These are phyloP conservation scores for Siderastrea siderea DNA, from an alignment of 92 coral and sea anemone species.

Conservation along the genomic window DNA sequence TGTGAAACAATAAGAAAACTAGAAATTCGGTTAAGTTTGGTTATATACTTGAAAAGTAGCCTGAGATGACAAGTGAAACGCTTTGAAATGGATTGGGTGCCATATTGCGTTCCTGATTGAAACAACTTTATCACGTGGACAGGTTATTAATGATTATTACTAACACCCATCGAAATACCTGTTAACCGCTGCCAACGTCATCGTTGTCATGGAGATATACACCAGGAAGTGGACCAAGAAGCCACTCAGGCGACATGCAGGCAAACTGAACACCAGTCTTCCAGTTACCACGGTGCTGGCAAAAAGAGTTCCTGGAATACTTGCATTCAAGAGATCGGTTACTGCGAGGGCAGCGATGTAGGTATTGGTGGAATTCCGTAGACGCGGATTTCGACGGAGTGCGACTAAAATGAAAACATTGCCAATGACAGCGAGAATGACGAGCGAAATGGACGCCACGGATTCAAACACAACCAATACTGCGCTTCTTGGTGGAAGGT, in stretches of 20 bases:
- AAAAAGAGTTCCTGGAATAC: conserved; percentile 36
- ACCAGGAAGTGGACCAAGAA: conserved; percentile 48
- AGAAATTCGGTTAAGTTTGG: too few relatives aligned
- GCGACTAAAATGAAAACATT: conserved; percentile 39
- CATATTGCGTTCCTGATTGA: too few relatives aligned
- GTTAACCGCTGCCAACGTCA: conserved; percentile 50
- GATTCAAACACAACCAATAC: conserved; percentile 19
- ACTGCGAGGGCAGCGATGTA: conserved; percentile 51
- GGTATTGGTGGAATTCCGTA: conserved; percentile 32
- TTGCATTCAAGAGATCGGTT: conserved; percentile 31
- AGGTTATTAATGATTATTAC: too few relatives aligned
- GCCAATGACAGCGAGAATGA: conserved; percentile 24
- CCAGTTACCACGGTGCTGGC: conserved; percentile 29
- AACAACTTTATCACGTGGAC: too few relatives aligned
- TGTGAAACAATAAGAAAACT: too few relatives aligned
- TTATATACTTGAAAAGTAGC: too few relatives aligned
- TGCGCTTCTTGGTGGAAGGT: conserved; percentile 34
- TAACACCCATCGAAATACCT: background rate
- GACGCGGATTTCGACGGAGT: conserved; percentile 37
- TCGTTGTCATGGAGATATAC: conserved; percentile 45
- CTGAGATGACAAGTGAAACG: too few relatives aligned
- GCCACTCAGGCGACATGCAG: conserved; percentile 32
- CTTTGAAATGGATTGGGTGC: too few relatives aligned
- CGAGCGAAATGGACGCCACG: conserved; percentile 11
- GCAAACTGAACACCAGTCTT: conserved; percentile 8